Evolutionary conservation across 2,113 vertebrate genomes (phyloP).

Genomic region (Paramisgurnus dabryanus): DNA sequence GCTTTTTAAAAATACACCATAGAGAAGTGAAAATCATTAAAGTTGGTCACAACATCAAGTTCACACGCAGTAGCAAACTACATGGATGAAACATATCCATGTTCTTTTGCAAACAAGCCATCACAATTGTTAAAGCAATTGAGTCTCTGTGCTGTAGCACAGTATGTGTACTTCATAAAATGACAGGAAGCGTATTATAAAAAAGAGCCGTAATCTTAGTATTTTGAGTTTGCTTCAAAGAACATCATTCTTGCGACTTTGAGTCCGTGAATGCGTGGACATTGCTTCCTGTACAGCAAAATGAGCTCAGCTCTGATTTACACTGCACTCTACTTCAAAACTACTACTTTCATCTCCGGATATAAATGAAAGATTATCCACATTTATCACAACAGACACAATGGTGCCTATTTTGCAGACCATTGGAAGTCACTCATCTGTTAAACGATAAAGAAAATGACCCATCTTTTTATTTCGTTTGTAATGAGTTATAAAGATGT

Average conservation of each 20-base stretch:
- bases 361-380: background rate
- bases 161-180: background rate
- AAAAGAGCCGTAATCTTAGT: background rate
- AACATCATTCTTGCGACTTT: background rate
- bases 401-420: background rate
- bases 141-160: background rate
- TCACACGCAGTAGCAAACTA: too few species aligned
- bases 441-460: background rate
- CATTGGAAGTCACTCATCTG: background rate
- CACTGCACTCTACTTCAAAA: background rate
- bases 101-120: too few species aligned
- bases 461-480: background rate
- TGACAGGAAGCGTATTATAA: background rate
- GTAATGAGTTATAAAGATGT: background rate
- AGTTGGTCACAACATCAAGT: too few species aligned
- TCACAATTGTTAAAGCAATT: background rate
- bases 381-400: background rate
- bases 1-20: too few species aligned
- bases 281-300: background rate
- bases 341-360: background rate
- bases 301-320: too few species aligned
- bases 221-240: background rate
- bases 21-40: too few species aligned
- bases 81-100: too few species aligned
- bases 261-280: background rate